Percentiles rank a stretch among this genome's conserved stretches.
These are phyloP conservation scores for Noctua janthina DNA, from an alignment of 2,888 invertebrate genomes.

Conservation along the genomic window DNA sequence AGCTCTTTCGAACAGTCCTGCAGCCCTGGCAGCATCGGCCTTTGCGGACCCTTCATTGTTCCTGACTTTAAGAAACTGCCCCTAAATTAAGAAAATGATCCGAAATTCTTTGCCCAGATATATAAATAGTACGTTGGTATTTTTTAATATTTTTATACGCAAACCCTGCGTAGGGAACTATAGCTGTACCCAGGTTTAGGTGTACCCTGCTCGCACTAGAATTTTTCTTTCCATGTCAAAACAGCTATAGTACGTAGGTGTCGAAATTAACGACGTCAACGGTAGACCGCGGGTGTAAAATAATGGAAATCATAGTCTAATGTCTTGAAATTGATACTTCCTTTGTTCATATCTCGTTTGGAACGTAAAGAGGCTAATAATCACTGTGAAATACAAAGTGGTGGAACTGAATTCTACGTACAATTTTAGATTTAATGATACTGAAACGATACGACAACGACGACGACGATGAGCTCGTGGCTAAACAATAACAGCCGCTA, in stretches of 20 bases:
- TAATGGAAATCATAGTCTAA: not conserved
- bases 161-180: not conserved
- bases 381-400: not conserved
- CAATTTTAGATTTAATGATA: not conserved
- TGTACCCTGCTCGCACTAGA: too few relatives aligned
- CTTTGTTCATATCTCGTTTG: not conserved
- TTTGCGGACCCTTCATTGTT: too few relatives aligned
- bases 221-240: too few relatives aligned
- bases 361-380: not conserved
- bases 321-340: conserved; percentile 11
- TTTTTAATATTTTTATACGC: too few relatives aligned
- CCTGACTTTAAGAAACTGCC: too few relatives aligned
- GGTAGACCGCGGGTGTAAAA: not conserved
- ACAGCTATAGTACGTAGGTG: too few relatives aligned
- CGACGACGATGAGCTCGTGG: too few relatives aligned
- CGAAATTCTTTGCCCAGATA: not conserved
- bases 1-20: too few relatives aligned
- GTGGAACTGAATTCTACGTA: not conserved
- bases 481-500: too few relatives aligned
- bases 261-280: not conserved
- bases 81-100: not conserved
- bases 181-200: too few relatives aligned
- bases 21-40: too few relatives aligned
- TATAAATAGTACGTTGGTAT: not conserved
- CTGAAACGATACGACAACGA: not conserved